Evolutionary conservation across 2,113 vertebrate species (phyloP).

Genomic region (Tragelaphus buxtoni): DNA sequence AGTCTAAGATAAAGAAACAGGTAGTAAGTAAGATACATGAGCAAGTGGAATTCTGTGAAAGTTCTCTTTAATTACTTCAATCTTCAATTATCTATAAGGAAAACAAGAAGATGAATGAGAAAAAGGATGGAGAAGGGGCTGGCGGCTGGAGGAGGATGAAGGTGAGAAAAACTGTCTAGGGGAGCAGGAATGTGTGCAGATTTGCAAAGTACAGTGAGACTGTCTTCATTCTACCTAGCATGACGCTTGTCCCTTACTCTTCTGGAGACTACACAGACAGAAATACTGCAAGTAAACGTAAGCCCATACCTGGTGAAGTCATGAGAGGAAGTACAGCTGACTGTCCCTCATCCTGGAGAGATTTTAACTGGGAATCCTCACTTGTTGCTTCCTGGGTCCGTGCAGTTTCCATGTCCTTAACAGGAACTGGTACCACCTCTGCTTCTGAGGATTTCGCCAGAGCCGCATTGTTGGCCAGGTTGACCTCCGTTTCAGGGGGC

Average conservation of each 20-base stretch:
- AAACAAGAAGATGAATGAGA: neutral
- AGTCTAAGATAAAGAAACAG: neutral
- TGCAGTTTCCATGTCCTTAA: neutral
- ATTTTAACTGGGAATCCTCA: constrained; percentile 65
- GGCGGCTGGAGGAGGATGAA: neutral
- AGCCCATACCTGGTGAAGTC: constrained; percentile 74
- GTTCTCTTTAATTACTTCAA: neutral
- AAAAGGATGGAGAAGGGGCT: neutral
- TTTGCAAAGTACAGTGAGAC: neutral
- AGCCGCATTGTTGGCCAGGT: neutral
- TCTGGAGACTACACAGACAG: neutral
- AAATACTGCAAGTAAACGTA: neutral
- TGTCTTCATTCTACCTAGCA: neutral
- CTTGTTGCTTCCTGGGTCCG: neutral
- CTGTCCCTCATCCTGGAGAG: constrained; percentile 35
- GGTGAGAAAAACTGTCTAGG: neutral
- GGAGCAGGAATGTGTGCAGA: neutral
- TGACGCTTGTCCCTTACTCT: neutral
- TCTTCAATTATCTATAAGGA: neutral
- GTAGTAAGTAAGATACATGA: neutral
- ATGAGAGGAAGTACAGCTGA: constrained; percentile 32
- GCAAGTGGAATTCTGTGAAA: neutral
- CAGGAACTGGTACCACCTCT: neutral
- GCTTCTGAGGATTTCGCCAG: neutral
- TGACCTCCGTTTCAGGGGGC: neutral